Evolutionary conservation across 2,113 vertebrate species (phyloP).

Genomic region (Nesogale talazaci): DNA sequence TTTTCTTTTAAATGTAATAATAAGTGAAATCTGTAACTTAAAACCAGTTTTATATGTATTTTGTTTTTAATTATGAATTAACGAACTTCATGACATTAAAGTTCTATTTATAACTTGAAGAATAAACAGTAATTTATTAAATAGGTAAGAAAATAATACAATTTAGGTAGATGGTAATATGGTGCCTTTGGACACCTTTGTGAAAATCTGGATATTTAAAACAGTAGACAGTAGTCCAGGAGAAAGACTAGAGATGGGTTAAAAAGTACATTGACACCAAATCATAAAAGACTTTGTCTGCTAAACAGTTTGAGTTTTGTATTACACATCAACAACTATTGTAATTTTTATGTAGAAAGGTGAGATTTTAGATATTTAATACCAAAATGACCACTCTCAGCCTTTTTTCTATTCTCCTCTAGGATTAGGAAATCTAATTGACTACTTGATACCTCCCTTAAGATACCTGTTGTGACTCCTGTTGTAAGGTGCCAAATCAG

Average conservation of each 20-base stretch:
- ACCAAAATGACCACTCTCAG: not conserved
- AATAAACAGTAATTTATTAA: too few relatives aligned
- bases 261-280: slow-evolving; percentile 7
- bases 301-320: slow-evolving; percentile 34
- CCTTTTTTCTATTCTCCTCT: not conserved
- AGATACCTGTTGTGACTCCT: too few relatives aligned
- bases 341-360: slow-evolving; percentile 8
- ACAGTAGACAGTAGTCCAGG: not conserved
- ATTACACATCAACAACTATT: not conserved
- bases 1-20: too few relatives aligned
- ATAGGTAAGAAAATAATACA: too few relatives aligned
- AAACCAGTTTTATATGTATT: too few relatives aligned
- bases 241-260: not conserved
- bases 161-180: too few relatives aligned
- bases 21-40: too few relatives aligned
- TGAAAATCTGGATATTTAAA: not conserved
- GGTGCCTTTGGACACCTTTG: not conserved
- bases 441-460: not conserved
- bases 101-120: too few relatives aligned
- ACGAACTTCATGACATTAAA: too few relatives aligned
- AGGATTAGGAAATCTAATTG: not conserved
- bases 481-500: not conserved
- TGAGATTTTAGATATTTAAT: not conserved
- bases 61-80: too few relatives aligned
- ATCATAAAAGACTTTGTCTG: not conserved